Base-by-base conservation (phyloP, 2,888 invertebrate species). In the Terebella lapidaria region DNA sequence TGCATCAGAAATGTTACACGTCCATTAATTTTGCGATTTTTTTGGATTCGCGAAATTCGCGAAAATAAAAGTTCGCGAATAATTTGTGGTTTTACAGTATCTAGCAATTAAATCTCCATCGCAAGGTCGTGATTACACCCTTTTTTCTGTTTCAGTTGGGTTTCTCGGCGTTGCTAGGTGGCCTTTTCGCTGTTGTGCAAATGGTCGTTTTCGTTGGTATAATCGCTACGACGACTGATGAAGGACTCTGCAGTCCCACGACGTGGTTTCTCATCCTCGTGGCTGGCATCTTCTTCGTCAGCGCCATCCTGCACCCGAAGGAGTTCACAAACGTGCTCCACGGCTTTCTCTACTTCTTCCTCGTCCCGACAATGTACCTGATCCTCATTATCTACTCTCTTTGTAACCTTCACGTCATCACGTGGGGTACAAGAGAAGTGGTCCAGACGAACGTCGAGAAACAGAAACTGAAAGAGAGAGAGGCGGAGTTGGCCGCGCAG, bases 201-300 rank as follows among this genome's bases (percentile, higher is more conserved):
- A 97, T 99, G 94, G 94, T 97, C 67, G 99, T 99, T 25, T 92
- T 97, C 70, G 96, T 99, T 54, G 96, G 97, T 86, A 94, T 96
- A 0, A 93, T 95, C 0, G 86, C 97, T 45, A 96, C 97, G 82
- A 87, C 99, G 77, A 91, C 94, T 68, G 93, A 95, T 85, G 97
- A 99, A 84, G 96, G 97, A 18, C 55, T 72, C 28, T 76, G 95
- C 59, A 95, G 95, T 24, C 97, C 97, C 0, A 95, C 96, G 24
- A 94, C 96, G 59, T 94, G 99, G 78, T 99, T 99, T 86, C 88
- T 99, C 81, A 92, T 96, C 83, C 89, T 94, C 30, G 87, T 96
- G 78, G 89, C 93, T 60, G 88, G 91, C 54, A 94, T 71, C 3
- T 95, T 96, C 84, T 88, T 95, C 74, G 91, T 95, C 86, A 94